phyloP scores from a whole-genome alignment of 1,140 invertebrate species.

The Ephestia elutella region DNA sequence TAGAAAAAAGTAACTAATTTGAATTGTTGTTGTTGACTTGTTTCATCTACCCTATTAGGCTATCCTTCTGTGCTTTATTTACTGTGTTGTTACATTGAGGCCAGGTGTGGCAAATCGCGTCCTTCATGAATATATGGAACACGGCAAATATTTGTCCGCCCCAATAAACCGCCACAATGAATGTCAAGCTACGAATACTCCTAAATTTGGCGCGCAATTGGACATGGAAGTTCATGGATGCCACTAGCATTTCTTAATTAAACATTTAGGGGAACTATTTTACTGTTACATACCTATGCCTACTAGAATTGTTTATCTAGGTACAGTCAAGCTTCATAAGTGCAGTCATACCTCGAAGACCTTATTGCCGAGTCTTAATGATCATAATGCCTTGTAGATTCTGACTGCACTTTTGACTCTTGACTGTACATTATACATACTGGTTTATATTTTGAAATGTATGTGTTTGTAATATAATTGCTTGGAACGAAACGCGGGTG shows the following conservation, averaged over 20 bases:
- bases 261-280: background rate
- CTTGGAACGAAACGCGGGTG: too few species aligned
- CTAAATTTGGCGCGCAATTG: background rate
- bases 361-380: too few species aligned
- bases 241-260: background rate
- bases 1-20: too few species aligned
- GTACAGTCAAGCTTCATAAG: too few species aligned
- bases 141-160: constrained; percentile 14
- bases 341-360: too few species aligned
- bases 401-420: too few species aligned
- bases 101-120: constrained; percentile 17
- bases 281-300: background rate
- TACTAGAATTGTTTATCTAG: background rate
- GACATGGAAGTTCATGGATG: background rate
- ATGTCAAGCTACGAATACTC: background rate
- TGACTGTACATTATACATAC: too few species aligned
- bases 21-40: too few species aligned
- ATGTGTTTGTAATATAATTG: too few species aligned
- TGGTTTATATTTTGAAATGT: too few species aligned
- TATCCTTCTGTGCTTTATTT: background rate
- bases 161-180: constrained; percentile 15
- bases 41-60: too few species aligned
- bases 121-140: constrained; percentile 21
- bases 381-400: too few species aligned
- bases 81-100: constrained; percentile 5